Evolutionary conservation across 2,113 vertebrate genomes (phyloP).

Genomic region (Gymnocephalus cernua): DNA sequence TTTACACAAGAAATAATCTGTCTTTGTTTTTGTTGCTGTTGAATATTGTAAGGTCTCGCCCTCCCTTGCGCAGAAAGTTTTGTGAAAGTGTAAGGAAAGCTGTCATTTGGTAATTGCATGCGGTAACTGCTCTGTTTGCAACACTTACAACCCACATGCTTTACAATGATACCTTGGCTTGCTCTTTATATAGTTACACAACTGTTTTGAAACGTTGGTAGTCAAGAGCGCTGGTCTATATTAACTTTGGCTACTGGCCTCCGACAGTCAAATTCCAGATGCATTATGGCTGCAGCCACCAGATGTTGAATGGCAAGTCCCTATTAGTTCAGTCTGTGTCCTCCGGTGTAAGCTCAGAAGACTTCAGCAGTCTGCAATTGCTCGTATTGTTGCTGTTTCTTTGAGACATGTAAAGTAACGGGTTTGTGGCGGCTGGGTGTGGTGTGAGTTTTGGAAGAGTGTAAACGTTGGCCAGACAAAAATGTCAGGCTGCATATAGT

Average conservation of each 20-base stretch:
- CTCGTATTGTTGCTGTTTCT: slow-evolving; percentile 52
- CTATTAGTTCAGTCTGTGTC: slow-evolving; percentile 49
- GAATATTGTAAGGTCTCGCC: not conserved
- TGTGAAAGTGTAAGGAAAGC: slow-evolving; percentile 51
- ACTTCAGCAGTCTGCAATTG: slow-evolving; percentile 54
- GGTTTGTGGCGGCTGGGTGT: slow-evolving; percentile 80
- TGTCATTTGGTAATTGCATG: slow-evolving; percentile 71
- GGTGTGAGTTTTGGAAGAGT: slow-evolving; percentile 75
- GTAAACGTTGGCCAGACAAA: slow-evolving; percentile 73
- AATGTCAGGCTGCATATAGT: slow-evolving; percentile 60
- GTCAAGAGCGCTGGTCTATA: slow-evolving; percentile 57
- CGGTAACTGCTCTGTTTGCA: slow-evolving; percentile 68
- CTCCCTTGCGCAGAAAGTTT: slow-evolving; percentile 12
- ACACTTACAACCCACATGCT: slow-evolving; percentile 70
- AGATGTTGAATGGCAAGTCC: slow-evolving; percentile 79
- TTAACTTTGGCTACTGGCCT: slow-evolving; percentile 67
- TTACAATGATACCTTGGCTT: slow-evolving; percentile 66
- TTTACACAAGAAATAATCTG: slow-evolving; percentile 25
- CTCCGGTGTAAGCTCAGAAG: slow-evolving; percentile 24
- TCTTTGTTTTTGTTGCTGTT: not conserved
- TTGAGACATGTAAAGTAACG: slow-evolving; percentile 61
- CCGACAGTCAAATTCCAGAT: slow-evolving; percentile 77
- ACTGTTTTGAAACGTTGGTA: slow-evolving; percentile 70
- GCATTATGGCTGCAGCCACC: slow-evolving; percentile 75
- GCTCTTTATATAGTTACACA: slow-evolving; percentile 65